Evolutionary conservation across 2,797 vertebrate species (phyloP).

Genomic region (Phaenicophaeus curvirostris): DNA sequence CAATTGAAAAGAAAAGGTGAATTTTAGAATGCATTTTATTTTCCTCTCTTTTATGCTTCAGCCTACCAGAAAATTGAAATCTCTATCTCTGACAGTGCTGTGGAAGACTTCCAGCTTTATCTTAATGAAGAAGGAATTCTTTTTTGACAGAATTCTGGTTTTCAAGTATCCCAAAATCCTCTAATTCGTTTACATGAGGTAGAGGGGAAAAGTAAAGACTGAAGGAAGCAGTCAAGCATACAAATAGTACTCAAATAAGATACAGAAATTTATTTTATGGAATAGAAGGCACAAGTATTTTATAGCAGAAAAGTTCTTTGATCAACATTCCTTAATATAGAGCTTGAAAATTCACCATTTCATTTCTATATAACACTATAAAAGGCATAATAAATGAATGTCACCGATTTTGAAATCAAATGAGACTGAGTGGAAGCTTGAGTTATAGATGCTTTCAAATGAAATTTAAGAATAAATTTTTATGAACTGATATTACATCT

Average conservation of each 20-base stretch:
- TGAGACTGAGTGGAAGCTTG: background rate
- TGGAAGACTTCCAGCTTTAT: slow-evolving; percentile 48
- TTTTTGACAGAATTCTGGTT: slow-evolving; percentile 16
- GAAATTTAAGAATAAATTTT: background rate
- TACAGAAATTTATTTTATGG: background rate
- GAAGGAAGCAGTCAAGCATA: background rate
- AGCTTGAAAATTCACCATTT: slow-evolving; percentile 33
- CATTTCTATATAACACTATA: background rate
- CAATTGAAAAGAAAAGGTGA: slow-evolving; percentile 20
- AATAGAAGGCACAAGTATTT: slow-evolving; percentile 18
- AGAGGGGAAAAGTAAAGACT: background rate
- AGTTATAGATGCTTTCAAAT: background rate
- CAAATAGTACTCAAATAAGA: background rate
- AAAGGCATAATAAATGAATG: slow-evolving; percentile 15
- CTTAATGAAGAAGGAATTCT: slow-evolving; percentile 42
- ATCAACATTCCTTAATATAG: slow-evolving; percentile 5
- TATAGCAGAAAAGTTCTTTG: background rate
- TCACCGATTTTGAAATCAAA: slow-evolving; percentile 9
- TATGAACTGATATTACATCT: background rate
- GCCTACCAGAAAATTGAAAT: slow-evolving; percentile 47
- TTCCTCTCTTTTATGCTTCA: slow-evolving; percentile 47
- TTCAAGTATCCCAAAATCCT: slow-evolving; percentile 32
- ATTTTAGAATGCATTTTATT: slow-evolving; percentile 40
- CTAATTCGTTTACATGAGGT: slow-evolving; percentile 9
- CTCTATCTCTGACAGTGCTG: background rate